These are phyloP conservation scores for Phortica magna DNA, from an alignment of 2,888 invertebrate genomes.

Conservation along the genomic window DNA sequence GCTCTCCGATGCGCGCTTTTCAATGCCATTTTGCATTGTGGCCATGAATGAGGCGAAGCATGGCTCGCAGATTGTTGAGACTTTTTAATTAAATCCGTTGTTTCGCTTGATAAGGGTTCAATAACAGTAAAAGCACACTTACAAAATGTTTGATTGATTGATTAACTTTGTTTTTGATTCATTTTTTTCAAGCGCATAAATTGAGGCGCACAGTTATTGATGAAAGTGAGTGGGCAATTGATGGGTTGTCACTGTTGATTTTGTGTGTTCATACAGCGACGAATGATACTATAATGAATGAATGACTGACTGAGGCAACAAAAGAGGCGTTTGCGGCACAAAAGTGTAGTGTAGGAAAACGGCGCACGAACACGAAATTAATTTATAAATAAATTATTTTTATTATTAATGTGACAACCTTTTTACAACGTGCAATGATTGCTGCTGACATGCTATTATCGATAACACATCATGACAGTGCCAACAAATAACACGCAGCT, in stretches of 20 bases:
- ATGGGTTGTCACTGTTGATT: too few species aligned
- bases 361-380: too few species aligned
- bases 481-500: too few species aligned
- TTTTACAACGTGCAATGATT: too few species aligned
- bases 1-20: conserved; percentile 42
- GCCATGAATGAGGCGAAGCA: not conserved
- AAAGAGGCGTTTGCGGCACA: too few species aligned
- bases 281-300: too few species aligned
- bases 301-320: too few species aligned
- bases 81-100: conserved; percentile 63
- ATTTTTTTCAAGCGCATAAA: conserved; percentile 59
- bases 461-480: not conserved
- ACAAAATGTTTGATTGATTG: conserved; percentile 56
- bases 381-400: too few species aligned
- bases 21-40: conserved; percentile 47
- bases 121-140: conserved; percentile 50
- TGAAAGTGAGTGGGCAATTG: not conserved
- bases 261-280: too few species aligned
- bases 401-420: not conserved
- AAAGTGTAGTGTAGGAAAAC: too few species aligned
- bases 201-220: conserved; percentile 37
- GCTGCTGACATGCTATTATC: too few species aligned
- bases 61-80: not conserved
- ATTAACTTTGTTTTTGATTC: conserved; percentile 47
- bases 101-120: conserved; percentile 64